Evolutionary conservation across 2,888 invertebrate species (phyloP), one percentile per base, ranked within the genome.

Genomic region (Mellilla xanthometata): DNA sequence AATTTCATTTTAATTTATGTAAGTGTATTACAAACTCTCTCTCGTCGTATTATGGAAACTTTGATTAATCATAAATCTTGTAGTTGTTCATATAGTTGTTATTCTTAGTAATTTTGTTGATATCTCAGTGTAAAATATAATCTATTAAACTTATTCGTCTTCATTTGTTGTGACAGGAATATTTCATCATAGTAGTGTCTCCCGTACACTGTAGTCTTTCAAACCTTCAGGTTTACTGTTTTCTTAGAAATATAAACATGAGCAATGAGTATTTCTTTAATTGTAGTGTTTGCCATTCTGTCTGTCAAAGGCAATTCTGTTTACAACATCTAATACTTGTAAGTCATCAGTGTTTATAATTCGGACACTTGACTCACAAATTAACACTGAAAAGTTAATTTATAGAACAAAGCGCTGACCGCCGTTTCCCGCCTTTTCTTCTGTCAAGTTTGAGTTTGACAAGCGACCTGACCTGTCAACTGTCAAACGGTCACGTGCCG

Each of bases 231-330:
- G 89, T 76, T 71, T 13, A 73, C 58, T 54, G 66, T 49, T 58
- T 72, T 48, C 74, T 81, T 48, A 4, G 76, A 67, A 48, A 65
- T 36, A 7, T 68, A 64, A 1, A 96, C 91, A 77, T 93, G 92
- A 28, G 93, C 92, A 35, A 95, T 76, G 36, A 96, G 66, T 36
- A 95, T 83, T 81, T 95, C 94, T 93, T 94, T 72, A 41, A 90
- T n/a, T n/a, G n/a, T n/a, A n/a, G n/a, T n/a, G n/a, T n/a, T n/a
- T n/a, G n/a, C n/a, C n/a, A n/a, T n/a, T n/a, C n/a, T n/a, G n/a
- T n/a, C n/a, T n/a, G n/a, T n/a, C n/a, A n/a, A n/a, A n/a, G n/a
- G n/a, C n/a, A n/a, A n/a, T n/a, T n/a, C 3, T 19, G 15, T 3
- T 19, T 19, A 5, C 15, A 19, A 19, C 15, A 19, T 5, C 6